phyloP scores from a whole-genome alignment of 2,113 vertebrate species.

The Nothobranchius kuhntae region DNA sequence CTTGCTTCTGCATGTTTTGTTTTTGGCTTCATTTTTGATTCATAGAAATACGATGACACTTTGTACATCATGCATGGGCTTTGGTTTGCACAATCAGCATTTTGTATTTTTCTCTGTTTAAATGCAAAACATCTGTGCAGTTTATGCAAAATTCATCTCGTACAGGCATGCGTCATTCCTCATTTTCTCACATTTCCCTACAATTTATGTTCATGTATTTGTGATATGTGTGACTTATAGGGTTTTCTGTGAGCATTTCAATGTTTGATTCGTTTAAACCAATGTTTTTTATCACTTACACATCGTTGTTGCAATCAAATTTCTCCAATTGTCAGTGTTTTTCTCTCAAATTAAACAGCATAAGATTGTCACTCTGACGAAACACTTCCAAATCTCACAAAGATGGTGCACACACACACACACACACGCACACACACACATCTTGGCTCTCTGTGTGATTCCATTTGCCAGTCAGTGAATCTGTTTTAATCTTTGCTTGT shows the following conservation, averaged over 20 bases:
- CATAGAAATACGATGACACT: too few relatives aligned
- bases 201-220: too few relatives aligned
- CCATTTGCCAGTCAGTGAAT: conserved; percentile 39
- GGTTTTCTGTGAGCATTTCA: too few relatives aligned
- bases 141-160: conserved; percentile 23
- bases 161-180: conserved; percentile 2
- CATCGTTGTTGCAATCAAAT: not conserved
- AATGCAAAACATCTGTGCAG: conserved; percentile 10
- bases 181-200: not conserved
- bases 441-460: conserved; percentile 12
- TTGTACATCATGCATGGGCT: too few relatives aligned
- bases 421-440: not conserved
- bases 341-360: not conserved
- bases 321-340: not conserved
- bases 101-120: conserved; percentile 4
- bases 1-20: not conserved
- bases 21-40: too few relatives aligned
- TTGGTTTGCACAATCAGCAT: too few relatives aligned
- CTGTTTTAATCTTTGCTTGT: conserved; percentile 49
- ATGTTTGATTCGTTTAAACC: not conserved
- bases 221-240: too few relatives aligned
- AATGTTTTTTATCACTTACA: not conserved
- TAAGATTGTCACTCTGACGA: not conserved
- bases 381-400: conserved; percentile 7
- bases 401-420: conserved; percentile 8